phyloP scores from a whole-genome alignment of 92 coral and sea anemone species.

The Epizoanthus scotinus region DNA sequence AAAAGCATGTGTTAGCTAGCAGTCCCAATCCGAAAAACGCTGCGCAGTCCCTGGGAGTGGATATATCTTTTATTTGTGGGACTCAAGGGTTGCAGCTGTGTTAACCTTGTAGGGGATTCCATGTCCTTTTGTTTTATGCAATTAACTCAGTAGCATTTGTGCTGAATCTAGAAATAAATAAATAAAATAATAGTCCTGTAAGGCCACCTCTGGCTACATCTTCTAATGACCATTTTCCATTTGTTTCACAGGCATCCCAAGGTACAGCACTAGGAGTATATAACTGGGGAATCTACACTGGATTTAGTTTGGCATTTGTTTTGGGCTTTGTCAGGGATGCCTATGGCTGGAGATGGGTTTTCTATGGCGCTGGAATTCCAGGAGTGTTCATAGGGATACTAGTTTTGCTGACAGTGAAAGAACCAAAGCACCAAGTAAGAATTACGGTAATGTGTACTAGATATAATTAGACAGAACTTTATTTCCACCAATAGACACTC shows the following conservation, averaged over 20 bases:
- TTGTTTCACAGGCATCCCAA: conserved; percentile 12
- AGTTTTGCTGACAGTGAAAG: conserved; percentile 16
- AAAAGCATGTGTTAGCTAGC: no score
- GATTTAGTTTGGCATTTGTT: conserved; percentile 14
- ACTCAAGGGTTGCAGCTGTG: no score
- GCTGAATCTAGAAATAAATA: no score
- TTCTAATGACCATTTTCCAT: background rate
- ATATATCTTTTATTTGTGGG: no score
- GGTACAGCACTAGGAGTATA: conserved; percentile 20
- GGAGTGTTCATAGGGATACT: conserved; percentile 24
- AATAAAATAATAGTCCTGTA: no score
- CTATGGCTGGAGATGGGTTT: conserved; percentile 40
- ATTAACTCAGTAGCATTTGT: no score
- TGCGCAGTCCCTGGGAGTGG: no score
- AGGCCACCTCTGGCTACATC: background rate
- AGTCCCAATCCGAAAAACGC: no score
- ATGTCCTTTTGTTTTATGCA: no score
- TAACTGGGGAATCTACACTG: conserved; percentile 37
- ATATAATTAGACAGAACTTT: background rate
- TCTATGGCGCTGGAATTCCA: conserved; percentile 17
- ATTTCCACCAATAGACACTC: no score
- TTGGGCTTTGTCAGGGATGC: conserved; percentile 22
- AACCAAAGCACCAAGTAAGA: background rate
- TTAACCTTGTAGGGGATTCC: no score
- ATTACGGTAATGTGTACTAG: background rate